Base-by-base conservation (phyloP, 2,888 invertebrate genomes). In the Hyposoter didymator region DNA sequence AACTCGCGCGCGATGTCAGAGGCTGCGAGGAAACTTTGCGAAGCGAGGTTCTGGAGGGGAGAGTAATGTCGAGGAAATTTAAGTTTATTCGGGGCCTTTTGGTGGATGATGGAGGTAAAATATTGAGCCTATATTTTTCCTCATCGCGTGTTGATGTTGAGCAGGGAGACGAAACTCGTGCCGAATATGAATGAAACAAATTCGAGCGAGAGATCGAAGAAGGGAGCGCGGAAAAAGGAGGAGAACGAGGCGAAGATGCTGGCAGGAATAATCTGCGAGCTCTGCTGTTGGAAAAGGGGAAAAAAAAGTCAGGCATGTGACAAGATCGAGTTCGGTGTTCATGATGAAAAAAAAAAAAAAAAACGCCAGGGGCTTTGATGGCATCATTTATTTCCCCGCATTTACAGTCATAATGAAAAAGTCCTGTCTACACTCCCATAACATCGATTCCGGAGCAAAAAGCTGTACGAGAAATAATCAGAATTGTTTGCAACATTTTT, bases 101-200 rank as follows among this genome's bases (percentile, higher is more conserved):
- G 47, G 19, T 45, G 22, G 64, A 14, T 43, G n/a, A 17, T 28
- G 22, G 17, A 35, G 8, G 76, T 39, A 45, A 75, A 49, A 64
- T 49, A 69, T 62, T 12, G 73, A 59, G 49, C 22, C 47, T 62
- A 45, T 72, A 45, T 66, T 66, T 32, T 66, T 72, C 22, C 55
- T 72, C 76, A 55, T 49, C 66, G 55, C n/a, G n/a, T n/a, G n/a
- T n/a, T 49, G 72, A 73, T 72, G 76, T 75, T 69, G 55, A n/a
- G 43, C 45, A 28, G 43, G 75, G 64, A 47, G 47, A 49, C 49
- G 14, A 55, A 55, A 76, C 59, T 49, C 49, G 59, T 49, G 47
- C 52, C 39, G 72, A 82, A 82, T 82, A 62, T 49, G 55, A 66
- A 74, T 83, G 78, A 83, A 47, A 78, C 67, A 19, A 66, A 47